Evolutionary conservation across 2,888 invertebrate species (phyloP).

Genomic region (Scaptomyza flava): DNA sequence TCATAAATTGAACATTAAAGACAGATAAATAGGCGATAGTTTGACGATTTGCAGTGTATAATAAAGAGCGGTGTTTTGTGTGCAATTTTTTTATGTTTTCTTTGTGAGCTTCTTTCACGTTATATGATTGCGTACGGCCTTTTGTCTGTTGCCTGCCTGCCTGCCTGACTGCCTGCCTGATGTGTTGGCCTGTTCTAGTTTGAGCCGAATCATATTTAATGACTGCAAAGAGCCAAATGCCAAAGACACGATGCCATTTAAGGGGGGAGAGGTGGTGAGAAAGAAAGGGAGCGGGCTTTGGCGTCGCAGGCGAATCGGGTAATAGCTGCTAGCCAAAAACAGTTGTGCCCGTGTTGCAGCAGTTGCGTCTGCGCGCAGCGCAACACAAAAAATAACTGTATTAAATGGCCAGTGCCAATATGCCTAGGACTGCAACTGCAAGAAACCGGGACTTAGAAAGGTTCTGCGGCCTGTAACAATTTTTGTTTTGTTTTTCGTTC

Average conservation of each 20-base stretch:
- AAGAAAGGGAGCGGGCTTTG: background rate
- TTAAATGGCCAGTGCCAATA: constrained; percentile 67
- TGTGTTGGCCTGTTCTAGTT: constrained; percentile 63
- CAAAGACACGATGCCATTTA: background rate
- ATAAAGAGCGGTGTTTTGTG: constrained; percentile 12
- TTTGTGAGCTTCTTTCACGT: constrained; percentile 18
- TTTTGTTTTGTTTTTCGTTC: constrained; percentile 12
- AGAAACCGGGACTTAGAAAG: constrained; percentile 42
- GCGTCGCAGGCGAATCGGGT: constrained; percentile 25
- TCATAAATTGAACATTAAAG: constrained; percentile 12
- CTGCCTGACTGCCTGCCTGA: background rate
- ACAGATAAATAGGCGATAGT: constrained; percentile 3
- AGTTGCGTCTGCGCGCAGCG: constrained; percentile 47
- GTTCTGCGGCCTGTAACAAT: constrained; percentile 56
- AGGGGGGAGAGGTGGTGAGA: constrained; percentile 1
- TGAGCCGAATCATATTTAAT: constrained; percentile 73
- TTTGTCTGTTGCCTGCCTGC: constrained; percentile 36
- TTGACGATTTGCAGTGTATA: constrained; percentile 20
- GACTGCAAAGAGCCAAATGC: constrained; percentile 57
- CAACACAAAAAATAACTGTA: constrained; percentile 69
- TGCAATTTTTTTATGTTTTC: background rate
- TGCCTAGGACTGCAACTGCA: constrained; percentile 40
- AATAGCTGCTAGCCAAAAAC: constrained; percentile 63
- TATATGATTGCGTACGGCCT: constrained; percentile 43
- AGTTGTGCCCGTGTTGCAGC: constrained; percentile 31